Evolutionary conservation across 2,888 invertebrate species (phyloP).

Genomic region (Spilosoma lubricipeda): DNA sequence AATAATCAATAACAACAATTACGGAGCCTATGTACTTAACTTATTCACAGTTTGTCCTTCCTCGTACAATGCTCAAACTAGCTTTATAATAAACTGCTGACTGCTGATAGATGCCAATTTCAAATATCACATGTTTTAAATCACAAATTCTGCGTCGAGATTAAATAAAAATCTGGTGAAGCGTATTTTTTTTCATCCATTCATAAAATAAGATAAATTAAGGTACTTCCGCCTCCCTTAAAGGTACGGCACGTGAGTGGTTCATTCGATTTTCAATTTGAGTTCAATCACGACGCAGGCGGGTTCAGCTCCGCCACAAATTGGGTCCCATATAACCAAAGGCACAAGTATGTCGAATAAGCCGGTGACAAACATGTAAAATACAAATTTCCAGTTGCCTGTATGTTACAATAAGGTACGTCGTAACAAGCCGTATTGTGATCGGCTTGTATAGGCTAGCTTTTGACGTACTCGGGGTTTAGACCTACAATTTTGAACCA

Average conservation of each 20-base stretch:
- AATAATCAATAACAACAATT: no score
- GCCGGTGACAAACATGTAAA: conserved; percentile 11
- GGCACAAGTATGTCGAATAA: conserved; percentile 20
- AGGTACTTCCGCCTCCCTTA: conserved; percentile 29
- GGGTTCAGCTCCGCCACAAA: conserved; percentile 54
- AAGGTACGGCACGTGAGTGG: conserved; percentile 46
- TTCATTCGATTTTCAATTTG: conserved; percentile 65
- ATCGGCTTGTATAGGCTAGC: background rate
- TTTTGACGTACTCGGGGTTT: background rate
- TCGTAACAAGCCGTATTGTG: conserved; percentile 1
- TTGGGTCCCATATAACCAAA: conserved; percentile 47
- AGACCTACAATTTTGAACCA: background rate
- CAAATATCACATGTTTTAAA: background rate
- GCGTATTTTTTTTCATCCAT: conserved; percentile 22
- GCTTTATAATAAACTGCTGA: no score
- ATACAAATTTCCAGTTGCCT: conserved; percentile 24
- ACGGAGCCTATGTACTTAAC: no score
- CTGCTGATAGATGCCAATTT: no score
- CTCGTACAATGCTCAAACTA: no score
- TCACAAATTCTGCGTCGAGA: background rate
- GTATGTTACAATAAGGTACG: conserved; percentile 11
- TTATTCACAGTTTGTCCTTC: no score
- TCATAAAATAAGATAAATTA: conserved; percentile 36
- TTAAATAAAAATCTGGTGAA: conserved; percentile 11
- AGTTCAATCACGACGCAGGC: conserved; percentile 59